Conservation (phyloP, 2,113 vertebrate genomes). For the Toxotes chatareus region DNA sequence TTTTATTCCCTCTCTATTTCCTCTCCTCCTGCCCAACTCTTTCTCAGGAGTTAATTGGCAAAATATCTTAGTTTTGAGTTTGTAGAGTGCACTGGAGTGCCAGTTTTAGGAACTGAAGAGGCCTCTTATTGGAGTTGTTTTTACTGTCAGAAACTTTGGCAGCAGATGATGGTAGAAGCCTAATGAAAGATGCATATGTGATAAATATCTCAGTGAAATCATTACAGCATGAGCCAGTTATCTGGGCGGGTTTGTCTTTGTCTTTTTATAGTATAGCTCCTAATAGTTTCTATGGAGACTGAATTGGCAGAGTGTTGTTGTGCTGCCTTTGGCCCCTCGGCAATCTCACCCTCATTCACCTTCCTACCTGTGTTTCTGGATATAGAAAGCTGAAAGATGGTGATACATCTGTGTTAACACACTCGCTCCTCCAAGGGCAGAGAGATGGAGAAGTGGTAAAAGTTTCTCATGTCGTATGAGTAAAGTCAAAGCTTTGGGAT, state of each 20-base stretch:
- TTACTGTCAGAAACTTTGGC: conserved; percentile 24
- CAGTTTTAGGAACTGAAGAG: neutral
- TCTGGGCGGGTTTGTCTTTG: conserved; percentile 38
- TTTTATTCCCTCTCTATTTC: conserved; percentile 38
- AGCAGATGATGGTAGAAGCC: conserved; percentile 6
- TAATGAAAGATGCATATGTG: conserved; percentile 25
- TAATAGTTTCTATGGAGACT: conserved; percentile 76
- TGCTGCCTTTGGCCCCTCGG: conserved; percentile 54
- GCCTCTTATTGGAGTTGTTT: neutral
- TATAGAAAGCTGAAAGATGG: conserved; percentile 59
- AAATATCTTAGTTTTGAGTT: conserved; percentile 24
- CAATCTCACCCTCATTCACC: conserved; percentile 62
- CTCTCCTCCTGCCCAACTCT: conserved; percentile 3
- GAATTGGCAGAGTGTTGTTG: conserved; percentile 56
- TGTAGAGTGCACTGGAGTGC: neutral
- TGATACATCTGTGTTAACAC: conserved; percentile 48
- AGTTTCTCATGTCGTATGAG: conserved; percentile 8
- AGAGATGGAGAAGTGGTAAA: conserved; percentile 30
- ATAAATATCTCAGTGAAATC: conserved; percentile 45
- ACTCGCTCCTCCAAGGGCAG: conserved; percentile 1
- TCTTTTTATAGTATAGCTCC: conserved; percentile 58
- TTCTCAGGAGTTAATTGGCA: conserved; percentile 2
- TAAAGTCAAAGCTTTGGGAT: conserved; percentile 27
- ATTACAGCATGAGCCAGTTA: conserved; percentile 24
- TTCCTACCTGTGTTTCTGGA: conserved; percentile 66